A percentile compares a stretch with the other conserved stretches of the same genome.
These are phyloP conservation scores for Eurois occulta DNA, from an alignment of 2,888 invertebrate genomes.

Conservation along the genomic window DNA sequence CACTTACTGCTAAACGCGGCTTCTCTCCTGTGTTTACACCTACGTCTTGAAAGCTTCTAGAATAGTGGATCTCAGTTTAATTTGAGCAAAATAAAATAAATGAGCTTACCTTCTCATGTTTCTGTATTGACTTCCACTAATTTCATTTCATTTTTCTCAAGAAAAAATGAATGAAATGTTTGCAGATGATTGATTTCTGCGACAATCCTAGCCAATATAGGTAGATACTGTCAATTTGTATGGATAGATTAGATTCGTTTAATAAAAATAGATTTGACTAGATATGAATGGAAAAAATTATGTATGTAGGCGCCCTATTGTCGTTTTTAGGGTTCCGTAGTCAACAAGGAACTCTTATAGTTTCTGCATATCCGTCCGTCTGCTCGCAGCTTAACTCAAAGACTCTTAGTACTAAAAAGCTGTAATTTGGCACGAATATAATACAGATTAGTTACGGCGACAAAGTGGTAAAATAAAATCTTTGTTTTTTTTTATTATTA, in stretches of 20 bases:
- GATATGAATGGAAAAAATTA: not conserved
- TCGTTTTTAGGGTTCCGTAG: no score
- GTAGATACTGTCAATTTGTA: not conserved
- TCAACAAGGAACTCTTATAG: no score
- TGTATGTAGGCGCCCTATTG: not conserved
- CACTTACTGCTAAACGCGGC: conserved; percentile 7
- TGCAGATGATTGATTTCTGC: conserved; percentile 31
- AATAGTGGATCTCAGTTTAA: conserved; percentile 1
- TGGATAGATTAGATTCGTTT: conserved; percentile 4
- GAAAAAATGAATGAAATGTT: no score
- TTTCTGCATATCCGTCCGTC: no score
- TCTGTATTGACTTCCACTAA: not conserved
- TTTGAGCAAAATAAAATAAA: conserved; percentile 19
- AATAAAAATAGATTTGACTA: conserved; percentile 12
- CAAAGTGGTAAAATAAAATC: no score
- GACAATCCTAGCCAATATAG: not conserved
- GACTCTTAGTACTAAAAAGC: no score
- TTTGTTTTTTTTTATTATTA: no score
- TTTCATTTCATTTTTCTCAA: no score
- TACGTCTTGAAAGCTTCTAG: conserved; percentile 6
- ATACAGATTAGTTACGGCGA: no score
- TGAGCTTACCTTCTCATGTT: conserved; percentile 20
- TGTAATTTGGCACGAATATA: no score
- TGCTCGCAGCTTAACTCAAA: no score
- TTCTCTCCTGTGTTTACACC: conserved; percentile 12